Base-by-base conservation (phyloP, 2,113 vertebrate species). In the Girardinichthys multiradiatus region DNA sequence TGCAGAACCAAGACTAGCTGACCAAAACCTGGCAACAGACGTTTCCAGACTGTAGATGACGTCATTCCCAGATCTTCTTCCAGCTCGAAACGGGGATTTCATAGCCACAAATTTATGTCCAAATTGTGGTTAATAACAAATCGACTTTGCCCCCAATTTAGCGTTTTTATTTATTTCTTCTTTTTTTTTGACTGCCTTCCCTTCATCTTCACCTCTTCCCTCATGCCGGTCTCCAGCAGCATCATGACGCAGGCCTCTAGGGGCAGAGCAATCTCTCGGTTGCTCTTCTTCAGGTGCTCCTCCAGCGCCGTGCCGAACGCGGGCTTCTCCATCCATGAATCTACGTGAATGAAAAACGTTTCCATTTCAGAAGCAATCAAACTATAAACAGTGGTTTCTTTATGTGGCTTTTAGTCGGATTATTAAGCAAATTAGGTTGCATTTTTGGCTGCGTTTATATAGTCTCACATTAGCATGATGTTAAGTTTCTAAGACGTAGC, bases 221-320 rank as follows among this genome's bases (percentile, higher is more conserved):
- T 97, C 98, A 99, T 99, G 74, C 98, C 98, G 0, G 97, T 98
- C 83, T 99, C 97, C 90, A 99, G 91, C 21, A 99, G 96, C 95
- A 99, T 97, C 98, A 99, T 99, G 63, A 99, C 95, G 12, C 98
- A 99, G 80, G 98, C 98, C 84, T 99, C 98, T 0, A 99, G 87
- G 0, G 97, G 98, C 67, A 99, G 91, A 0, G 98, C 98, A 0
- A 99, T 96, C 74, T 99, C 97, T 0, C 97, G 93, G 71, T 94
- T 92, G 0, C 95, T 99, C 84, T 95, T 96, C 90, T 98, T 98
- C 74, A 99, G 94, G 63, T 99, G 98, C 71, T 99, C 98, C 69
- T 98, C 97, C 87, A 99, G 80, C 0, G 92, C 88, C 0, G 96
- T 98, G 48, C 98, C 98, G 15, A 97, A 99, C 6, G 97, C 98